A percentile compares a stretch with the other conserved stretches of the same genome.
Evolutionary conservation across 1,140 invertebrate genomes (phyloP).

Genomic region (Capitella teleta): DNA sequence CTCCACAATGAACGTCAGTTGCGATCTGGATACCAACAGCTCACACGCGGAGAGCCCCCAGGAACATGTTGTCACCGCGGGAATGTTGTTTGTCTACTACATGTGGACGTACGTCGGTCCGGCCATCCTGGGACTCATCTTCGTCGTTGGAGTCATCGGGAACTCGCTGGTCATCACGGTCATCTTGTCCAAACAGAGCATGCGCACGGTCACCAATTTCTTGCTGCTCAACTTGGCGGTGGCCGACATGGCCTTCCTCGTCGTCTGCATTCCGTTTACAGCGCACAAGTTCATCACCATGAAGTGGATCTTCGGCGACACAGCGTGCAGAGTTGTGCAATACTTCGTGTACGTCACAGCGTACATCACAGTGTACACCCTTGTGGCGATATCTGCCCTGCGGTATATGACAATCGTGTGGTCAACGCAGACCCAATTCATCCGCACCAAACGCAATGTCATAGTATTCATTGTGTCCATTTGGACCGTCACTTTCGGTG

Average conservation of each 20-base stretch:
- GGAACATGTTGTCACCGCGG: too few relatives aligned
- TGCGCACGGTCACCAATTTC: constrained; percentile 10
- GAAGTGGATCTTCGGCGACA: constrained; percentile 7
- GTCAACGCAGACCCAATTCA: constrained; percentile 10
- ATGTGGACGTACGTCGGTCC: not conserved
- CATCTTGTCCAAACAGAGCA: not conserved
- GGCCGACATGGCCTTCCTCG: constrained; percentile 9
- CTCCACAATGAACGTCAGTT: too few relatives aligned
- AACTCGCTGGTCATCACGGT: constrained; percentile 10
- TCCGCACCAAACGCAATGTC: constrained; percentile 1
- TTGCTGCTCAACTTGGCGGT: constrained; percentile 11
- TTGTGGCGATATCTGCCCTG: constrained; percentile 70
- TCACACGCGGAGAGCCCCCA: too few relatives aligned
- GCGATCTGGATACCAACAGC: too few relatives aligned
- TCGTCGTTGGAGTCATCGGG: not conserved
- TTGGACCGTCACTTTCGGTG: constrained; percentile 26
- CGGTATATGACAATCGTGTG: constrained; percentile 10
- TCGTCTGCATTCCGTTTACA: constrained; percentile 10
- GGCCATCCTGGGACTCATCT: not conserved
- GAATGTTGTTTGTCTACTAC: not conserved
- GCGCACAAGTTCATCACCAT: constrained; percentile 8
- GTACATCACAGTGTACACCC: constrained; percentile 77
- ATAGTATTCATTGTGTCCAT: not conserved
- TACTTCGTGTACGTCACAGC: constrained; percentile 55
- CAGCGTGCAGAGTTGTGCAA: constrained; percentile 7